phyloP scores from a whole-genome alignment of 1,140 invertebrate species.

The Zaprionus ornatus region DNA sequence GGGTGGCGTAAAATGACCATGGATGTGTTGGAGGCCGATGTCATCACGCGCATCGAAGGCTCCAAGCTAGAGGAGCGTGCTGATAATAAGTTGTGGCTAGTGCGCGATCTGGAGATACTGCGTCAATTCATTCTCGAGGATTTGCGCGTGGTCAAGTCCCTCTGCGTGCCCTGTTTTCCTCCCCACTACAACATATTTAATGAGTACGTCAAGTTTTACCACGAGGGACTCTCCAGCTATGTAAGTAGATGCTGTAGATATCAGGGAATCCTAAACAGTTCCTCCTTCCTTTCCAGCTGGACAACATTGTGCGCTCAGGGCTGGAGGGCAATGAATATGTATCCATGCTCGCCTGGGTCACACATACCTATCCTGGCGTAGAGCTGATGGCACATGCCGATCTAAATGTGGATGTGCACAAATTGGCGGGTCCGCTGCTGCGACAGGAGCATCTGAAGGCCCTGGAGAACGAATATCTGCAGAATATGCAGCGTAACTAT shows the following conservation, averaged over 20 bases:
- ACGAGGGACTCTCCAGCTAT: constrained; percentile 93
- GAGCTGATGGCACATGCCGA: constrained; percentile 95
- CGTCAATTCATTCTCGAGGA: constrained; percentile 95
- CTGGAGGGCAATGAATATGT: constrained; percentile 99
- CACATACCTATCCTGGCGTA: constrained; percentile 92
- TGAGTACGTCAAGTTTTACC: constrained; percentile 97
- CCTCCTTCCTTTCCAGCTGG: constrained; percentile 85
- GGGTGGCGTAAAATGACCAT: constrained; percentile 95
- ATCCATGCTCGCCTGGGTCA: constrained; percentile 95
- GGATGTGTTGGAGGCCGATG: constrained; percentile 92
- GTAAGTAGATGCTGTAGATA: constrained; percentile 85
- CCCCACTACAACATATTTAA: constrained; percentile 97
- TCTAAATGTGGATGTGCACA: constrained; percentile 90
- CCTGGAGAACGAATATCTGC: constrained; percentile 91
- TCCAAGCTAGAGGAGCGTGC: constrained; percentile 96
- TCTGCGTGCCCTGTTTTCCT: constrained; percentile 97
- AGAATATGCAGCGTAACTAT: constrained; percentile 96
- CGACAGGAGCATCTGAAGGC: constrained; percentile 89
- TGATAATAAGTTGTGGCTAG: constrained; percentile 98
- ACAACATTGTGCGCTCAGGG: constrained; percentile 93
- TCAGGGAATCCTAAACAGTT: not conserved
- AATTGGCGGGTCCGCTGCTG: constrained; percentile 88
- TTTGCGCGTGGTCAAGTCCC: constrained; percentile 94
- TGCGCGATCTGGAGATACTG: constrained; percentile 90
- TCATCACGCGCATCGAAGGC: constrained; percentile 92